A percentile compares a stretch with the other conserved stretches of the same genome.
Evolutionary conservation across 1,140 invertebrate species (phyloP).

Genomic region (Tetranychus urticae): DNA sequence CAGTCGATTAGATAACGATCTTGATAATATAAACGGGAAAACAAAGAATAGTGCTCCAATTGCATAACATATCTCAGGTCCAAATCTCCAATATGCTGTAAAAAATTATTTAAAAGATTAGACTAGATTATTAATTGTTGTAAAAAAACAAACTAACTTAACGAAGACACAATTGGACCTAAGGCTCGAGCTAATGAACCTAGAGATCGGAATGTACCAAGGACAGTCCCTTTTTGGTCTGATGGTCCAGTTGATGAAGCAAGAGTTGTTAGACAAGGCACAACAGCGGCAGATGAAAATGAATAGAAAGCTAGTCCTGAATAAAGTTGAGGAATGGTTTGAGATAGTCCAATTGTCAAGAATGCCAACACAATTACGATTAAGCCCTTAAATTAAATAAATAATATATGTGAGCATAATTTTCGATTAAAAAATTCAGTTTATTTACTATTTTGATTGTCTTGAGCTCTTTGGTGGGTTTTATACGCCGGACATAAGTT

Average conservation of each 20-base stretch:
- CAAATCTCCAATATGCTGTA: conserved; percentile 16
- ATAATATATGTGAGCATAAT: background rate
- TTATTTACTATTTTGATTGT: conserved; percentile 36
- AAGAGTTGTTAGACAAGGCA: conserved; percentile 74
- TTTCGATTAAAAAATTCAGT: background rate
- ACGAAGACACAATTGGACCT: conserved; percentile 61
- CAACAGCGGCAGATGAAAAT: conserved; percentile 71
- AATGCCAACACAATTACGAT: conserved; percentile 67
- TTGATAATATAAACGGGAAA: conserved; percentile 12
- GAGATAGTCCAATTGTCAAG: conserved; percentile 50
- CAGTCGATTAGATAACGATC: background rate
- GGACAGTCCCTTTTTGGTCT: conserved; percentile 67
- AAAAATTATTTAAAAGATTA: background rate
- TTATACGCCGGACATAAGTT: conserved; percentile 51
- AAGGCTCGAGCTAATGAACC: conserved; percentile 75
- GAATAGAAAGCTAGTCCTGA: conserved; percentile 63
- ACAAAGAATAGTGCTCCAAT: conserved; percentile 14
- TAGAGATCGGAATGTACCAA: conserved; percentile 77
- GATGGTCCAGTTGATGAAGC: conserved; percentile 52
- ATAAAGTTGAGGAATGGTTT: conserved; percentile 35
- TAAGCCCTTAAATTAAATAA: conserved; percentile 35
- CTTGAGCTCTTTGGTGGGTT: conserved; percentile 43
- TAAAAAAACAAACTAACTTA: conserved; percentile 3
- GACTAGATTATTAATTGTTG: background rate
- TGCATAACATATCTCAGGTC: conserved; percentile 14